Percentiles rank a stretch among this genome's conserved stretches.
Evolutionary conservation across 1,140 invertebrate species (phyloP).

Genomic region (Drosophila quadrilineata): DNA sequence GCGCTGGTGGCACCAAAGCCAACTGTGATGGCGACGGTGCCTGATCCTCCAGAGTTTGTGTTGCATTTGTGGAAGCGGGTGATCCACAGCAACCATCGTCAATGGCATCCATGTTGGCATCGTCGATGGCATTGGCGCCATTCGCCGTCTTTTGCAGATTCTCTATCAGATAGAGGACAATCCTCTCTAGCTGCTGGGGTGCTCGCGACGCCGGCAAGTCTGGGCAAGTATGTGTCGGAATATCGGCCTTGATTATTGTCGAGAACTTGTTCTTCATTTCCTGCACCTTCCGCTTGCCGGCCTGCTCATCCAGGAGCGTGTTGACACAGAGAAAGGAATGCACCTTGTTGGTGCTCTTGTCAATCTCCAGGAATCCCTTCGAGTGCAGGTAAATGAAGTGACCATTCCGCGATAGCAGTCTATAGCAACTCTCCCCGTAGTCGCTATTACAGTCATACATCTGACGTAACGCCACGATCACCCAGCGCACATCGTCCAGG

Average conservation of each 20-base stretch:
- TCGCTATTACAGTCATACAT: constrained; percentile 90
- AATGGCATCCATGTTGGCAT: constrained; percentile 34
- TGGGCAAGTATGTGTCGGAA: constrained; percentile 74
- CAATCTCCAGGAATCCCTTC: constrained; percentile 89
- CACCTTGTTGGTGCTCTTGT: constrained; percentile 86
- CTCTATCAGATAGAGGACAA: constrained; percentile 86
- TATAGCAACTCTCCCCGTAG: constrained; percentile 90
- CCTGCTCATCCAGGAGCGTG: constrained; percentile 87
- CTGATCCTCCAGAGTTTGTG: constrained; percentile 51
- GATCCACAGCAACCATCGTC: constrained; percentile 58
- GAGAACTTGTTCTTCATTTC: constrained; percentile 89
- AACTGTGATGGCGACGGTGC: constrained; percentile 56
- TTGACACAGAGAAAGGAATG: constrained; percentile 93
- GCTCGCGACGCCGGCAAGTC: constrained; percentile 84
- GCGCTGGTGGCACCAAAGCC: constrained; percentile 82
- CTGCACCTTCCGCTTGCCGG: constrained; percentile 85
- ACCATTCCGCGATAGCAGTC: constrained; percentile 89
- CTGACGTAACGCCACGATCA: constrained; percentile 90
- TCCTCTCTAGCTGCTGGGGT: constrained; percentile 85
- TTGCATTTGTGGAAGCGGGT: constrained; percentile 26
- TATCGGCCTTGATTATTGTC: constrained; percentile 83
- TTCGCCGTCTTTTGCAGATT: constrained; percentile 82
- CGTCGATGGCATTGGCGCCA: constrained; percentile 19
- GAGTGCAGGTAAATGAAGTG: constrained; percentile 91
- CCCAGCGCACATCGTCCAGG: constrained; percentile 91